Evolutionary conservation across 2,797 vertebrate species (phyloP).

Genomic region (Emydoidea blandingii): DNA sequence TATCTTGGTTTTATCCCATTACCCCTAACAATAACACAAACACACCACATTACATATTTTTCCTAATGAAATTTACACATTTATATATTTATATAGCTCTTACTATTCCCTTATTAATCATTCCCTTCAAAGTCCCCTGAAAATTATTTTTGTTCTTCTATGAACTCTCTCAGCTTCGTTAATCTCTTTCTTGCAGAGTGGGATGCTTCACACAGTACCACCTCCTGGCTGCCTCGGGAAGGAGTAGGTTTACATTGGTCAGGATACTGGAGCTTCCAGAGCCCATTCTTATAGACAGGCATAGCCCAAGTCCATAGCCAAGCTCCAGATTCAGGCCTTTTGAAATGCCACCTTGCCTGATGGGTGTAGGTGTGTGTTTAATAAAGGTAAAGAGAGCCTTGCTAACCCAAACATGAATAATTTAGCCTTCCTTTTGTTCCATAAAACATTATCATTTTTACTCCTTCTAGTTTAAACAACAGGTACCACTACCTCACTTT

Average conservation of each 20-base stretch:
- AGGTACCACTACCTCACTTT: background rate
- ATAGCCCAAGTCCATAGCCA: background rate
- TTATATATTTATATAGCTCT: background rate
- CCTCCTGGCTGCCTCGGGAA: background rate
- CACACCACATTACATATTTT: background rate
- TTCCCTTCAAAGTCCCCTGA: background rate
- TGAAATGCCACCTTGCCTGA: background rate
- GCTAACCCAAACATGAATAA: background rate
- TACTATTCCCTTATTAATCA: background rate
- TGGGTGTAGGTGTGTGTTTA: background rate
- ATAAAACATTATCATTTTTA: accelerated
- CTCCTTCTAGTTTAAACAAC: background rate
- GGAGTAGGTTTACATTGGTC: background rate
- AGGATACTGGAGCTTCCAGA: background rate
- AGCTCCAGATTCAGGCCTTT: background rate
- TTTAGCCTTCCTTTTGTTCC: background rate
- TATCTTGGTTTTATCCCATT: background rate
- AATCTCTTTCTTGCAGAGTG: background rate
- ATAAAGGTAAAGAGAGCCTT: background rate
- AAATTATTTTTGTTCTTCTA: background rate
- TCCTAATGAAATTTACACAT: background rate
- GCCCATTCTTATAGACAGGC: background rate
- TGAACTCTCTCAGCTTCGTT: background rate
- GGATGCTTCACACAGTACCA: background rate
- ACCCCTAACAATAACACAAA: background rate